Percentiles rank a stretch among this genome's conserved stretches.
These are phyloP conservation scores for Ammospiza caudacuta DNA, from an alignment of 2,113 vertebrate genomes.

Conservation along the genomic window DNA sequence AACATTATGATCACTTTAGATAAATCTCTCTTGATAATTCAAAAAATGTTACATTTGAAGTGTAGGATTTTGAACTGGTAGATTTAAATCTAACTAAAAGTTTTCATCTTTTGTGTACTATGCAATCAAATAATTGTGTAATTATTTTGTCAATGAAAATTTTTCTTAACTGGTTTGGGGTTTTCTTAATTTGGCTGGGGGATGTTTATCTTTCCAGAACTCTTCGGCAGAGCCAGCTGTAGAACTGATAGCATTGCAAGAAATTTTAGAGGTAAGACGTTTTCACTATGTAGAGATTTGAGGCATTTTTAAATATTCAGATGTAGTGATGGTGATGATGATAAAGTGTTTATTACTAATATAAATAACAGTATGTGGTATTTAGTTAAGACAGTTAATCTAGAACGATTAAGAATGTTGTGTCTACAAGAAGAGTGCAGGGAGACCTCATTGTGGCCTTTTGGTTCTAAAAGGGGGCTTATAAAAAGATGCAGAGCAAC, in stretches of 20 bases:
- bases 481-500: not conserved
- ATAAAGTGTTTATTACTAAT: not conserved
- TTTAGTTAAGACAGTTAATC: not conserved
- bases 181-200: not conserved
- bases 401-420: not conserved
- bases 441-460: not conserved
- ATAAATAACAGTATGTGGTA: not conserved
- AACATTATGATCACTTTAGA: not conserved
- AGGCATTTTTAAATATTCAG: not conserved
- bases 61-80: not conserved
- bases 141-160: not conserved
- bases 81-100: not conserved
- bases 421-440: not conserved
- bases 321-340: not conserved
- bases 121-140: not conserved
- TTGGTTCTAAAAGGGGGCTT: not conserved
- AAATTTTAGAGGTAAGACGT: constrained; percentile 76
- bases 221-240: not conserved
- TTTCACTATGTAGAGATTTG: not conserved
- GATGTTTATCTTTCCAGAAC: constrained; percentile 21
- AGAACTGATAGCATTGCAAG: constrained; percentile 56
- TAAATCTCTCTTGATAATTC: not conserved
- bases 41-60: not conserved
- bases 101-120: not conserved
- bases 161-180: not conserved